Percentiles rank a stretch among this genome's conserved stretches.
Evolutionary conservation across 2,113 vertebrate genomes (phyloP).

Genomic region (Sisor rabdophorus): DNA sequence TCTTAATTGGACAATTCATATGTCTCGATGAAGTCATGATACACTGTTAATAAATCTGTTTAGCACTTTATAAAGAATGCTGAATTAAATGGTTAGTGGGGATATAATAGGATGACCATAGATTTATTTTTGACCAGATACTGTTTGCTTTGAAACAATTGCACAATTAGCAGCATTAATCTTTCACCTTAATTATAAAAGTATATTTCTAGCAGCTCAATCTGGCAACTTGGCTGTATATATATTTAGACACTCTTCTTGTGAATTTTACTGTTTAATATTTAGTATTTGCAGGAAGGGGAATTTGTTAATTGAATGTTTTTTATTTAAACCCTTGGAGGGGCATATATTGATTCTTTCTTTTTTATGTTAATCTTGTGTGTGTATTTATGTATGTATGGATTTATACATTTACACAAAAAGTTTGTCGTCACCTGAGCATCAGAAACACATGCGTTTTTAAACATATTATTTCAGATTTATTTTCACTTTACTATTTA

Average conservation of each 20-base stretch:
- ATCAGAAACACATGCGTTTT: no score
- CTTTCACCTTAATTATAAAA: neutral
- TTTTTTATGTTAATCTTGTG: neutral
- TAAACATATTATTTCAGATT: no score
- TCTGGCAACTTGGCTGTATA: slow-evolving; percentile 2
- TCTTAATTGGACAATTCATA: neutral
- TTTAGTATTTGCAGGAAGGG: neutral
- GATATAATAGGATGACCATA: neutral
- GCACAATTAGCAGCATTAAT: neutral
- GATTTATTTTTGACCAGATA: neutral
- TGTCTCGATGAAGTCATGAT: neutral
- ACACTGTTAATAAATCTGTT: neutral
- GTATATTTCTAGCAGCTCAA: neutral
- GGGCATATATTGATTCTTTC: neutral
- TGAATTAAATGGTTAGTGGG: neutral
- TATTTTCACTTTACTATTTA: no score
- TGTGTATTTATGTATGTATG: no score
- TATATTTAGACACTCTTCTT: neutral
- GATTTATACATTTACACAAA: neutral
- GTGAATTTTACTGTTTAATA: neutral
- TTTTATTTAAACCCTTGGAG: neutral
- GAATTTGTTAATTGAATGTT: neutral
- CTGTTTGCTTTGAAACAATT: neutral
- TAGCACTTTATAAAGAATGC: neutral
- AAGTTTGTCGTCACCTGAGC: no score